Evolutionary conservation across 2,113 vertebrate species (phyloP).

Genomic region (Paradoxurus hermaphroditus): DNA sequence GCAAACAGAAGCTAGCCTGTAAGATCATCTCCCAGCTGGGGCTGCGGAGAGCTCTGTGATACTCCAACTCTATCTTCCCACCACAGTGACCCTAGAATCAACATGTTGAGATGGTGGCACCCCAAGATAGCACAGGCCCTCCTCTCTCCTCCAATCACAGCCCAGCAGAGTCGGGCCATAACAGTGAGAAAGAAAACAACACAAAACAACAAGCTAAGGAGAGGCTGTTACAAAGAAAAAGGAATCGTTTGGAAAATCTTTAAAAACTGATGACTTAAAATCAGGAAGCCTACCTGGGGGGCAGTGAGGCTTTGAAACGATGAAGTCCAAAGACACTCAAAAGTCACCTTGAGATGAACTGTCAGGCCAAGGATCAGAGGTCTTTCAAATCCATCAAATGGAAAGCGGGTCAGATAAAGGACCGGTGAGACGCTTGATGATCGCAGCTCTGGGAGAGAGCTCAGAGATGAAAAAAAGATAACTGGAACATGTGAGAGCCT

Average conservation of each 20-base stretch:
- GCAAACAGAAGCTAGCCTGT: not conserved
- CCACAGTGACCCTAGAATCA: not conserved
- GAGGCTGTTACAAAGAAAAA: not conserved
- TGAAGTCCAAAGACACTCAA: not conserved
- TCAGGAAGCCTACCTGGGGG: not conserved
- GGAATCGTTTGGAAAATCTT: not conserved
- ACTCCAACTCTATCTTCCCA: not conserved
- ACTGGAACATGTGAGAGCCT: not conserved
- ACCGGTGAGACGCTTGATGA: not conserved
- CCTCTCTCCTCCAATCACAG: not conserved
- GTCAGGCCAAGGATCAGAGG: not conserved
- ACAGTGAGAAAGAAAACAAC: not conserved
- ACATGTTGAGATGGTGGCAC: not conserved
- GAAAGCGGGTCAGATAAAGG: constrained; percentile 25
- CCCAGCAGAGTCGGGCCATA: not conserved
- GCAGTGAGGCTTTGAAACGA: not conserved
- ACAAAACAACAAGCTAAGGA: not conserved
- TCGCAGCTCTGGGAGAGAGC: not conserved
- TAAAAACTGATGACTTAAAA: not conserved
- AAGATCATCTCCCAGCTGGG: not conserved
- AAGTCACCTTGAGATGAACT: constrained; percentile 44
- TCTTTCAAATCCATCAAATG: not conserved
- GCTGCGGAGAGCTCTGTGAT: not conserved
- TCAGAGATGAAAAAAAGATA: not conserved
- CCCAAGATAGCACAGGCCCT: not conserved